Conservation (phyloP, 2,797 vertebrate species). For the Ctenopoma multispine region DNA sequence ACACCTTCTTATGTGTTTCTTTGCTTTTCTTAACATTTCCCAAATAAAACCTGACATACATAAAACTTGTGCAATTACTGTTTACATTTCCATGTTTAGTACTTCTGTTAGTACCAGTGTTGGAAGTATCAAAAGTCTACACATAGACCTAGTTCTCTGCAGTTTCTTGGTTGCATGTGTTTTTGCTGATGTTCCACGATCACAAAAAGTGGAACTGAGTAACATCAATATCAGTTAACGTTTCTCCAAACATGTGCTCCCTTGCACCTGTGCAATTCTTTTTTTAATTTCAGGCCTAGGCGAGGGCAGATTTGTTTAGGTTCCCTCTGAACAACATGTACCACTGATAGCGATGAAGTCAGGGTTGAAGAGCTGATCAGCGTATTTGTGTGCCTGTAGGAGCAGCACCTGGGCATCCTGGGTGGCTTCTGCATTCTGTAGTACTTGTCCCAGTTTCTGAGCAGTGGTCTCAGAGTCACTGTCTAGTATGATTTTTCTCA, state of each 20-base stretch:
- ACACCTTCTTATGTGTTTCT: background rate
- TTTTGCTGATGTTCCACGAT: background rate
- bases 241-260: background rate
- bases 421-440: conserved; percentile 53
- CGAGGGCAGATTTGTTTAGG: background rate
- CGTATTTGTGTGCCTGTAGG: conserved; percentile 65
- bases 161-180: background rate
- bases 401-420: conserved; percentile 62
- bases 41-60: background rate
- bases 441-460: conserved; percentile 55
- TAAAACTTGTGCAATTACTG: background rate
- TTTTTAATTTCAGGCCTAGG: background rate
- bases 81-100: background rate
- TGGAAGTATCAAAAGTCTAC: background rate
- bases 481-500: conserved; percentile 62
- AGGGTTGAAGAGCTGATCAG: conserved; percentile 52
- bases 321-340: conserved; percentile 2
- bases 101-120: background rate
- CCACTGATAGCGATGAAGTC: background rate
- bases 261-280: background rate
- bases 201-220: conserved; percentile 3
- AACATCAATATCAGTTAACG: background rate
- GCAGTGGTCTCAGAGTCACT: conserved; percentile 43
- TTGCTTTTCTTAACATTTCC: background rate
- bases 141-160: background rate